phyloP scores from a whole-genome alignment of 2,888 invertebrate species.

The Hypena proboscidalis region DNA sequence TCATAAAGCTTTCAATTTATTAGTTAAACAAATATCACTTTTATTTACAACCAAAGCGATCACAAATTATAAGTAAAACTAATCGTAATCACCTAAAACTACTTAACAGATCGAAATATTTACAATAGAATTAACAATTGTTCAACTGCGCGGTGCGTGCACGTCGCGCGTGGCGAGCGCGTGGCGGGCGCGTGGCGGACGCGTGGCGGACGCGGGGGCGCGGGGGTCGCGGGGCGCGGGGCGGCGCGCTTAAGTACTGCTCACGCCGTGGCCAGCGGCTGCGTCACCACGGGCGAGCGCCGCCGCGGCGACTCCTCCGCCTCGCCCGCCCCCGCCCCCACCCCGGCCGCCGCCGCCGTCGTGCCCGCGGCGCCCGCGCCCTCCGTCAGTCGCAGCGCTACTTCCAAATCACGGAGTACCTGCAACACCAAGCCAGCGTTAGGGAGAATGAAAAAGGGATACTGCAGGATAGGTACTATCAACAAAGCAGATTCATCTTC shows the following conservation, averaged over 20 bases:
- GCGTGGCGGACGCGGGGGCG: constrained; percentile 13
- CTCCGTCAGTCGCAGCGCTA: constrained; percentile 88
- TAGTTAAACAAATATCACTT: constrained; percentile 85
- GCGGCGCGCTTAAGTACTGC: constrained; percentile 83
- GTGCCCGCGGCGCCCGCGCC: constrained; percentile 60
- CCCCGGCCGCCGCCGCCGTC: constrained; percentile 62
- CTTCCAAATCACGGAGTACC: constrained; percentile 95
- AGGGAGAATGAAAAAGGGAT: too few species aligned
- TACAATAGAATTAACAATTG: constrained; percentile 82
- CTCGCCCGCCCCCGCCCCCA: constrained; percentile 70
- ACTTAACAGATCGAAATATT: constrained; percentile 84
- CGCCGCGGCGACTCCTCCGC: constrained; percentile 83
- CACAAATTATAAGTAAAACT: constrained; percentile 80
- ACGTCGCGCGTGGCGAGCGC: constrained; percentile 14
- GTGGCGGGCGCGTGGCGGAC: constrained; percentile 38
- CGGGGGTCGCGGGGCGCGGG: constrained; percentile 15
- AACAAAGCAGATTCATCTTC: too few species aligned
- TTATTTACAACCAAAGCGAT: constrained; percentile 85
- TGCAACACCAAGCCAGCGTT: too few species aligned
- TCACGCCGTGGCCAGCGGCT: constrained; percentile 75
- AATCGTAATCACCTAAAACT: constrained; percentile 82
- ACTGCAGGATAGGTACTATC: too few species aligned
- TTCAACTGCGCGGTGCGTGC: constrained; percentile 55
- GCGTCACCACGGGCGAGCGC: constrained; percentile 83
- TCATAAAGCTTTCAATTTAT: constrained; percentile 81